These are phyloP conservation scores for Palaemon carinicauda DNA, from an alignment of 1,140 invertebrate species.

Conservation along the genomic window DNA sequence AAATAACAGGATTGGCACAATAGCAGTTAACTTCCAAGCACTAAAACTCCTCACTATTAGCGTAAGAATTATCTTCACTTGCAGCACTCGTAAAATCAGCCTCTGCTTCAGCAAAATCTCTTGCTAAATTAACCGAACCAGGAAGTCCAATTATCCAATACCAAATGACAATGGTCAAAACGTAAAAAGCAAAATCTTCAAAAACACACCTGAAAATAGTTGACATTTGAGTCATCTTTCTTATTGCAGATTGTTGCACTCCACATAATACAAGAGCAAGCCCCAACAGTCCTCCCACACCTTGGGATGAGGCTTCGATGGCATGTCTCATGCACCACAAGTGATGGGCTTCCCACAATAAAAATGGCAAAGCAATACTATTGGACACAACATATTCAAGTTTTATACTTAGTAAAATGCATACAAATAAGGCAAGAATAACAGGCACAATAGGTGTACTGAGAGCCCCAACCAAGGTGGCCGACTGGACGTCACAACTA, in stretches of 20 bases:
- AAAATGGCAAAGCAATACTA: constrained; percentile 28
- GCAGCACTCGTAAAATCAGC: too few species aligned
- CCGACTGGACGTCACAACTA: not conserved
- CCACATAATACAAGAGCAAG: constrained; percentile 34
- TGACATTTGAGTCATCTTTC: not conserved
- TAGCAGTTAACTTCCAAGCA: too few species aligned
- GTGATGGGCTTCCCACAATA: constrained; percentile 21
- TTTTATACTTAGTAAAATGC: not conserved
- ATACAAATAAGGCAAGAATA: constrained; percentile 27
- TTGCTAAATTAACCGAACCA: not conserved
- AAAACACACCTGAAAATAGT: constrained; percentile 25
- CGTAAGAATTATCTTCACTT: too few species aligned
- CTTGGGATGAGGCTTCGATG: not conserved
- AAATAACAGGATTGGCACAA: too few species aligned
- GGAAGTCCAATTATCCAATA: constrained; percentile 27
- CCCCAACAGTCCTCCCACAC: constrained; percentile 12
- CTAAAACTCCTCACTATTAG: too few species aligned
- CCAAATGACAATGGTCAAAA: constrained; percentile 34
- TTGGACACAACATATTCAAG: constrained; percentile 31
- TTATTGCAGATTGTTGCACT: constrained; percentile 8
- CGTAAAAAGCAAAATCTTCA: constrained; percentile 39
- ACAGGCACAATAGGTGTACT: constrained; percentile 5
- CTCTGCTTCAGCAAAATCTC: too few species aligned
- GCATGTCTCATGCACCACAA: constrained; percentile 25
- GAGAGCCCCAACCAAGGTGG: not conserved